Conservation (phyloP, 2,888 invertebrate genomes). For the Protonemura montana region DNA sequence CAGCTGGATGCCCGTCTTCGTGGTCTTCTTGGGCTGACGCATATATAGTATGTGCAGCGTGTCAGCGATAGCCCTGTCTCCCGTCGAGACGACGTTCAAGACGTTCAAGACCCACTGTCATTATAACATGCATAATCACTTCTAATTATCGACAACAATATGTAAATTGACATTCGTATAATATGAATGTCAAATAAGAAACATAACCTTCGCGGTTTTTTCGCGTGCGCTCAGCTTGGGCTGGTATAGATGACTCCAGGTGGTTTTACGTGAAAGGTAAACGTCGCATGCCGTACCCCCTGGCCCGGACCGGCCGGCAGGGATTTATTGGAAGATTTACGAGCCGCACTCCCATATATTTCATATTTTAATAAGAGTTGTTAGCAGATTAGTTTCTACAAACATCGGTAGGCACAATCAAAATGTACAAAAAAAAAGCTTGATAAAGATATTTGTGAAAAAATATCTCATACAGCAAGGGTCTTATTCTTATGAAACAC, state of each 20-base stretch:
- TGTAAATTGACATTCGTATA: conserved; percentile 34
- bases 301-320: neutral
- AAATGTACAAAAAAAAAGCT: neutral
- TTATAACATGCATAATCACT: conserved; percentile 33
- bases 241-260: neutral
- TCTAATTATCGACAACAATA: conserved; percentile 37
- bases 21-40: too few relatives aligned
- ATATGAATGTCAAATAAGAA: conserved; percentile 31
- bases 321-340: conserved; percentile 1
- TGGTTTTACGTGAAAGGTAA: neutral
- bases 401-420: neutral
- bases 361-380: neutral
- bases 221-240: neutral
- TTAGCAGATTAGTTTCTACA: neutral
- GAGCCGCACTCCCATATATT: neutral
- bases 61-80: neutral
- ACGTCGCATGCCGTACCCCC: neutral
- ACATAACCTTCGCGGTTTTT: conserved; percentile 20
- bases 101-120: conserved; percentile 24
- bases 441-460: too few relatives aligned
- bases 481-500: neutral
- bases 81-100: neutral
- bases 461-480: too few relatives aligned
- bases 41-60: neutral
- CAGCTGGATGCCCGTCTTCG: neutral